phyloP scores from a whole-genome alignment of 2,888 invertebrate species.

The Brenthis daphne region DNA sequence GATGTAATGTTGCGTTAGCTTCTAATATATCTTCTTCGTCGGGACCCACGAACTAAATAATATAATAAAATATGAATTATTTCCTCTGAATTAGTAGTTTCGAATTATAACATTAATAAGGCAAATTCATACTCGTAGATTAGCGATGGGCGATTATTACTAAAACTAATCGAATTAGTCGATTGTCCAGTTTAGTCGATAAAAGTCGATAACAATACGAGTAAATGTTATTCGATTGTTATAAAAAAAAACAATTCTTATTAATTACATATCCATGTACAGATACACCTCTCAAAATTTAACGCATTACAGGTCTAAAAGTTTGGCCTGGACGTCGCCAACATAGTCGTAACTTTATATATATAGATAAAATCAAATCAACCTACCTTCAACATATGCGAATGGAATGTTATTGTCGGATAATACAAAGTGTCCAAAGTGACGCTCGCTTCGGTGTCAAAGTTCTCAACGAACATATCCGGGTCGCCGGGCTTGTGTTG shows the following conservation, averaged over 20 bases:
- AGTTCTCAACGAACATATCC: conserved; percentile 68
- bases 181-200: no score
- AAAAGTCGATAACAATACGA: no score
- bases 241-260: no score
- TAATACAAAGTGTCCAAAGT: conserved; percentile 73
- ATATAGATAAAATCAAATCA: not conserved
- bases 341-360: not conserved
- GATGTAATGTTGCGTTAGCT: conserved; percentile 67
- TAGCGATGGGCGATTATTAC: no score
- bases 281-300: no score
- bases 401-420: conserved; percentile 70
- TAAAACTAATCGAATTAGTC: no score
- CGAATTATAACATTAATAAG: no score
- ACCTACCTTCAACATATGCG: conserved; percentile 72
- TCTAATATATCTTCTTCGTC: conserved; percentile 71
- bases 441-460: conserved; percentile 70
- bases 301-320: no score
- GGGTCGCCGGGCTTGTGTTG: conserved; percentile 46
- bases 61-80: conserved; percentile 13
- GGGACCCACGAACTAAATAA: conserved; percentile 63
- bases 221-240: no score
- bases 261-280: no score
- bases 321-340: not conserved
- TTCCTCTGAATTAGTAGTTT: not conserved
- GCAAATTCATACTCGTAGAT: no score